These are phyloP conservation scores for Pherbina coryleti DNA, from an alignment of 2,888 invertebrate genomes.

Conservation along the genomic window DNA sequence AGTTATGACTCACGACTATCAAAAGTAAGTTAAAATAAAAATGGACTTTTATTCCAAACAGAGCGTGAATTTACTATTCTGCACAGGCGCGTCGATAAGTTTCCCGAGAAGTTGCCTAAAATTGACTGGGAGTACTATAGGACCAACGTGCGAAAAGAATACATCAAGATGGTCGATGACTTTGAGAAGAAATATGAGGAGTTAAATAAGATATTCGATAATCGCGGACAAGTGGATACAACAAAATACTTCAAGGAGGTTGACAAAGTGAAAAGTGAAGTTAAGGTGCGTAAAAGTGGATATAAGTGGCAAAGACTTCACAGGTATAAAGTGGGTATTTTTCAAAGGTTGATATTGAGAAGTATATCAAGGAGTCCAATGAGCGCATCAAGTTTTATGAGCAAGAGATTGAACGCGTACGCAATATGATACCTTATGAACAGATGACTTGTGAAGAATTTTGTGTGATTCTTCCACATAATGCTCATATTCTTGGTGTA, in stretches of 20 bases:
- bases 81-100: slow-evolving; percentile 54
- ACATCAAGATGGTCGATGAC: slow-evolving; percentile 83
- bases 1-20: slow-evolving; percentile 51
- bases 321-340: too few relatives aligned
- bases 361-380: slow-evolving; percentile 56
- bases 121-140: slow-evolving; percentile 89
- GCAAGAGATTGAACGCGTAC: slow-evolving; percentile 74
- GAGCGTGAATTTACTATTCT: not conserved
- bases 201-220: slow-evolving; percentile 52
- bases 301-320: not conserved
- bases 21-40: slow-evolving; percentile 47
- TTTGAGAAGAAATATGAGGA: slow-evolving; percentile 83
- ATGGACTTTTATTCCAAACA: not conserved
- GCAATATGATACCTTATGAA: slow-evolving; percentile 77
- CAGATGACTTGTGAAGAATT: slow-evolving; percentile 87
- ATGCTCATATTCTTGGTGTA: slow-evolving; percentile 75
- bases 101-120: slow-evolving; percentile 79
- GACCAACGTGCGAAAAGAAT: slow-evolving; percentile 74
- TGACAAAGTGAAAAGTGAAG: slow-evolving; percentile 75
- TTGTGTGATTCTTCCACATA: slow-evolving; percentile 79
- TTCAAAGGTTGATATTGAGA: slow-evolving; percentile 46
- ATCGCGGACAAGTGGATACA: slow-evolving; percentile 52
- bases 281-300: slow-evolving; percentile 65
- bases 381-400: slow-evolving; percentile 69
- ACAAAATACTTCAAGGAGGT: slow-evolving; percentile 70